phyloP scores from a whole-genome alignment of 2,888 invertebrate species.

The Cremastinae sp. region DNA sequence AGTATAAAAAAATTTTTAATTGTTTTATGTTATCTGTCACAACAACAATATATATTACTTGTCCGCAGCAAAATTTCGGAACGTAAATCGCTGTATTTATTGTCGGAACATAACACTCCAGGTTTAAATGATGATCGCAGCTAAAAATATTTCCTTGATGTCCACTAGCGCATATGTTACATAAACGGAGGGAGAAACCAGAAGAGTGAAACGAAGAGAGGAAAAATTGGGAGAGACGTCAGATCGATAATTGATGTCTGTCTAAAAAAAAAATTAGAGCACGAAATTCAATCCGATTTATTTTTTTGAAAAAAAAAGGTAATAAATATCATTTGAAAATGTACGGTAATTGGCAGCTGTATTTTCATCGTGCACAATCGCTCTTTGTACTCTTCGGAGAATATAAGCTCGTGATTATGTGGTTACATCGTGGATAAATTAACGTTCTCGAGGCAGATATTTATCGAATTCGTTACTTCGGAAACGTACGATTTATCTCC shows the following conservation, averaged over 20 bases:
- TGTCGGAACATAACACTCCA: conserved; percentile 14
- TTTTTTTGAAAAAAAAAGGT: neutral
- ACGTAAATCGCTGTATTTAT: conserved; percentile 22
- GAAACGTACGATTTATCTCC: conserved; percentile 31
- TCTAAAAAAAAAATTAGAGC: neutral
- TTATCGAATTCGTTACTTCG: conserved; percentile 6
- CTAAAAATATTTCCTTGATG: conserved; percentile 35
- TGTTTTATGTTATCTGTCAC: no score
- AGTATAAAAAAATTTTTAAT: no score
- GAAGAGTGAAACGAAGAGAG: neutral
- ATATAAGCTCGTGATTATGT: neutral
- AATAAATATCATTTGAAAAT: conserved; percentile 3
- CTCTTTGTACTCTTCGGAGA: conserved; percentile 1
- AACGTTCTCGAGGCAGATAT: conserved; percentile 24
- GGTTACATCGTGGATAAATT: neutral
- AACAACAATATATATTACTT: no score
- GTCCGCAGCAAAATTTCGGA: neutral
- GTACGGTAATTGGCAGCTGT: conserved; percentile 21
- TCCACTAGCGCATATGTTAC: conserved; percentile 23
- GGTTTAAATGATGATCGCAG: conserved; percentile 8
- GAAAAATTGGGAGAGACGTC: neutral
- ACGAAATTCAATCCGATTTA: neutral
- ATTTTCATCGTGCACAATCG: conserved; percentile 37
- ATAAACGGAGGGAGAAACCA: conserved; percentile 6
- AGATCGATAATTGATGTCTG: neutral